Evolutionary conservation across 2,797 vertebrate genomes (phyloP).

Genomic region (Ciconia nigra): DNA sequence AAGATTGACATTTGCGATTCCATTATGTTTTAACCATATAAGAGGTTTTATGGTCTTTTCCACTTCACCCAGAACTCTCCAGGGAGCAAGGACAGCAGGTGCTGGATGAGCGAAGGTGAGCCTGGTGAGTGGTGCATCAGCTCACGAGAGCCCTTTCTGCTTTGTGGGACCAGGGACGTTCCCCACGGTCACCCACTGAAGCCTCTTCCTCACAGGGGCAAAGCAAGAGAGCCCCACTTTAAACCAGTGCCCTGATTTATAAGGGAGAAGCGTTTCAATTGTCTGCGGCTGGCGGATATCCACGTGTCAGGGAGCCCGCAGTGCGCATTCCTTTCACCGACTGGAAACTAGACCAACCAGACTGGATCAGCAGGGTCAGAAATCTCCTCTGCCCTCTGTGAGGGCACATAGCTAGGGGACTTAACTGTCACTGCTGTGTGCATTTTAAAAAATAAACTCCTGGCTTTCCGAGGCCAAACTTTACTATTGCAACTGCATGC

Average conservation of each 20-base stretch:
- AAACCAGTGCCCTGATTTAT: neutral
- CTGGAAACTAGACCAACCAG: neutral
- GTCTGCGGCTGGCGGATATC: neutral
- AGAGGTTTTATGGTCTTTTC: neutral
- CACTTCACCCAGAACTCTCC: neutral
- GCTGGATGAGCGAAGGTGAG: neutral
- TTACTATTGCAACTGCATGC: neutral
- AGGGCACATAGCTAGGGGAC: neutral
- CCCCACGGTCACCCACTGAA: neutral
- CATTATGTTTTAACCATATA: neutral
- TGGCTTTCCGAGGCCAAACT: neutral
- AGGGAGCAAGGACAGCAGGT: neutral
- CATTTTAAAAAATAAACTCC: neutral
- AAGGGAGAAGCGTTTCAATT: neutral
- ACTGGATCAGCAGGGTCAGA: neutral
- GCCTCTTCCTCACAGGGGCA: neutral
- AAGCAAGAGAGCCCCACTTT: neutral
- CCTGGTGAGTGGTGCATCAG: neutral
- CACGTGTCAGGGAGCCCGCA: neutral
- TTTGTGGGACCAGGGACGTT: neutral
- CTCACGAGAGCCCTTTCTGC: neutral
- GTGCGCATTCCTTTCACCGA: neutral
- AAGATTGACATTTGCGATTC: slow-evolving; percentile 22
- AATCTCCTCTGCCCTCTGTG: neutral
- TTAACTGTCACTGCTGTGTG: neutral